Conservation (phyloP, 2,888 invertebrate genomes). For the Onthophagus sagittarius region DNA sequence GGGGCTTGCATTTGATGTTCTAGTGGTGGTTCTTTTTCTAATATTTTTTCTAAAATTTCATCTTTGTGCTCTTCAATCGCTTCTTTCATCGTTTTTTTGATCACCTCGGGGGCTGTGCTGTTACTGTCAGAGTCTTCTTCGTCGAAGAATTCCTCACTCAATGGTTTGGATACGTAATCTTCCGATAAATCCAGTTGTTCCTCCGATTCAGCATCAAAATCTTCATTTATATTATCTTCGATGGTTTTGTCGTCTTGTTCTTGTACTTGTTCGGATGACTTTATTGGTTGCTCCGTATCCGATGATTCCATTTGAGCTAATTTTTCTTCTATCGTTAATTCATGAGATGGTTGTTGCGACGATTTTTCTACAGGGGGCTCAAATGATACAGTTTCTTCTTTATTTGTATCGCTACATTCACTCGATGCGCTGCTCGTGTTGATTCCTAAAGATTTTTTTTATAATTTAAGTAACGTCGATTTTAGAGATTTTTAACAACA, state of each 20-base stretch:
- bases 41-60: conserved; percentile 40
- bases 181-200: not conserved
- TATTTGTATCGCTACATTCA: not conserved
- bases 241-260: not conserved
- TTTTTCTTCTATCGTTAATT: conserved; percentile 4
- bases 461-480: not conserved
- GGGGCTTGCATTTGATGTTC: conserved; percentile 53
- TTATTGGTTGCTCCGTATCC: not conserved
- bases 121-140: conserved; percentile 21
- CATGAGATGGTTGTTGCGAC: not conserved
- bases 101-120: conserved; percentile 34
- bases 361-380: not conserved
- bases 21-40: conserved; percentile 42
- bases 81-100: conserved; percentile 19
- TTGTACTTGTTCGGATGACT: not conserved
- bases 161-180: conserved; percentile 17
- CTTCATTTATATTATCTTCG: not conserved
- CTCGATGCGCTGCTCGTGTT: not conserved
- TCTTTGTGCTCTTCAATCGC: conserved; percentile 38
- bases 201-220: not conserved
- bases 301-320: not conserved
- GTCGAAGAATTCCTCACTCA: conserved; percentile 23
- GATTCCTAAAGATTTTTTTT: not conserved
- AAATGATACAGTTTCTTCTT: not conserved
- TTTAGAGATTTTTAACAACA: no score